Conservation (phyloP, 2,113 vertebrate species). For the Trogon surrucura region DNA sequence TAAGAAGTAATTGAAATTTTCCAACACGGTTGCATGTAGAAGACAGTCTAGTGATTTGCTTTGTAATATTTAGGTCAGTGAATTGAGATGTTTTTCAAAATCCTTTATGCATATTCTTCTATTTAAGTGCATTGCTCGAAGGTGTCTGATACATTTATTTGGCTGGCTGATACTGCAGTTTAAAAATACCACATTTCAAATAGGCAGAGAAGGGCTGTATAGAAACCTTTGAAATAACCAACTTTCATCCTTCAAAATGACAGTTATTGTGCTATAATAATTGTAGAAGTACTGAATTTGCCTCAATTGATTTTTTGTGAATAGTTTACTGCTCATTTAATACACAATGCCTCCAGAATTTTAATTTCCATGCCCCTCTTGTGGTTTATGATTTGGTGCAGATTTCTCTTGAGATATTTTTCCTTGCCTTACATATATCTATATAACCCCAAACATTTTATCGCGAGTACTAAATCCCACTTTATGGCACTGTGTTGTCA, state of each 20-base stretch:
- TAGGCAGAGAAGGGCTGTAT: conserved; percentile 26
- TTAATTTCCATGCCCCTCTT: conserved; percentile 15
- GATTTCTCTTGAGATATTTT: conserved; percentile 51
- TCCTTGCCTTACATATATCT: background rate
- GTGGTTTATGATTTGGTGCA: conserved; percentile 45
- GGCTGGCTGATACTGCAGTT: conserved; percentile 58
- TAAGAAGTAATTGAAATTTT: conserved; percentile 67
- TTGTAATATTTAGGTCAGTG: conserved; percentile 76
- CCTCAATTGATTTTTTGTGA: conserved; percentile 38
- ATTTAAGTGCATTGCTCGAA: conserved; percentile 64
- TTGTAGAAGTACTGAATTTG: conserved; percentile 39
- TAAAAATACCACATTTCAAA: conserved; percentile 49
- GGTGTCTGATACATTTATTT: conserved; percentile 59
- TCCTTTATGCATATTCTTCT: conserved; percentile 66
- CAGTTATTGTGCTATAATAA: conserved; percentile 65
- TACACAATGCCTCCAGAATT: conserved; percentile 27
- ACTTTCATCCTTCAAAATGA: conserved; percentile 57
- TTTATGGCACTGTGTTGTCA: conserved; percentile 24
- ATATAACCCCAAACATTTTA: background rate
- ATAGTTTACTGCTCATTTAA: conserved; percentile 33
- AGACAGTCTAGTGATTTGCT: conserved; percentile 48
- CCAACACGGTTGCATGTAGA: background rate
- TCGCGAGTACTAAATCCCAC: background rate
- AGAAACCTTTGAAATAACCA: conserved; percentile 55
- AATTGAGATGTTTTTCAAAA: conserved; percentile 66